These are phyloP conservation scores for Mustela nigripes DNA, from an alignment of 2,113 vertebrate species.

Conservation along the genomic window DNA sequence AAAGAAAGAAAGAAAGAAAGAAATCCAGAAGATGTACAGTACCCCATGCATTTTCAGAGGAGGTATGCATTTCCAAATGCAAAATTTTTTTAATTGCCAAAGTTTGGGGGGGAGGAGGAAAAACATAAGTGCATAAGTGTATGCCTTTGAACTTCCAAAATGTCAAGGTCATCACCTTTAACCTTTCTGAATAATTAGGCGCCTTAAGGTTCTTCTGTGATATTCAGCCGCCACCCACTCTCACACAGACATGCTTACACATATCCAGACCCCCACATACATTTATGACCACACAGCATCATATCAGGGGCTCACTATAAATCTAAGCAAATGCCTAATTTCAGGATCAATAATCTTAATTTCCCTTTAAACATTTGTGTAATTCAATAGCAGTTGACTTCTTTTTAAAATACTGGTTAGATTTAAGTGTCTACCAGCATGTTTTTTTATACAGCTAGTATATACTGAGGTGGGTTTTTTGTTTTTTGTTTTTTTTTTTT, in stretches of 20 bases:
- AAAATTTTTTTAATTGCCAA: slow-evolving; percentile 72
- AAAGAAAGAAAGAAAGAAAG: slow-evolving; percentile 58
- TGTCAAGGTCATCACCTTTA: slow-evolving; percentile 96
- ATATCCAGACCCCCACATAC: slow-evolving; percentile 64
- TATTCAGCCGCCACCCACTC: slow-evolving; percentile 90
- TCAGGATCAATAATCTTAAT: slow-evolving; percentile 84
- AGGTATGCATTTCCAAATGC: slow-evolving; percentile 67
- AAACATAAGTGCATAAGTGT: slow-evolving; percentile 89
- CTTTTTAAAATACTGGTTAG: slow-evolving; percentile 56
- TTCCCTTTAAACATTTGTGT: slow-evolving; percentile 76
- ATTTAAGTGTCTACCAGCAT: slow-evolving; percentile 58
- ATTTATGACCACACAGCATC: slow-evolving; percentile 84
- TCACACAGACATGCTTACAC: slow-evolving; percentile 79
- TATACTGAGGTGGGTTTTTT: not conserved
- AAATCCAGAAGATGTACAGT: slow-evolving; percentile 69
- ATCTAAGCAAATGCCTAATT: slow-evolving; percentile 85
- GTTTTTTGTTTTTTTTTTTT: not conserved
- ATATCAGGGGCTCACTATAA: slow-evolving; percentile 81
- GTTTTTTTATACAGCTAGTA: slow-evolving; percentile 32
- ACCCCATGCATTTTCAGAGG: slow-evolving; percentile 50
- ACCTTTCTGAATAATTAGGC: slow-evolving; percentile 94
- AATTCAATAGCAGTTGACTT: slow-evolving; percentile 71
- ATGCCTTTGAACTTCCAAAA: slow-evolving; percentile 96
- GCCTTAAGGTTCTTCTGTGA: slow-evolving; percentile 92
- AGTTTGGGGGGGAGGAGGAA: slow-evolving; percentile 81